Evolutionary conservation across 2,797 vertebrate species (phyloP).

Genomic region (Acridotheres tristis): DNA sequence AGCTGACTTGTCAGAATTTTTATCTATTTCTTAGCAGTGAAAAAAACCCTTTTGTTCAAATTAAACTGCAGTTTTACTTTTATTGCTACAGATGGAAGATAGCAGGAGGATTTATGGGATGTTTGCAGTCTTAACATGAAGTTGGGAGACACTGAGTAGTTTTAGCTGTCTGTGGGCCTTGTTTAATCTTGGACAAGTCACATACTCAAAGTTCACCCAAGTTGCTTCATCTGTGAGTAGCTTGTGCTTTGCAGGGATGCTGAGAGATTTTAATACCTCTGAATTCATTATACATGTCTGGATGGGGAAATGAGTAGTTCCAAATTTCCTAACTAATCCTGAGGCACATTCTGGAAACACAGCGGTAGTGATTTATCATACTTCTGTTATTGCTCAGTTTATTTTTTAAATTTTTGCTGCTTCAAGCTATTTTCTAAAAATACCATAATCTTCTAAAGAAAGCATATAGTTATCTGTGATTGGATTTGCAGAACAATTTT

Average conservation of each 20-base stretch:
- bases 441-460: neutral
- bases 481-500: neutral
- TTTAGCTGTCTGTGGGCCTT: neutral
- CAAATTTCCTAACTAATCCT: neutral
- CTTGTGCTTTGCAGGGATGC: conserved; percentile 19
- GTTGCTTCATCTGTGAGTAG: neutral
- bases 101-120: neutral
- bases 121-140: neutral
- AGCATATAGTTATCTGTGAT: neutral
- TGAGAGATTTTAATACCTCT: neutral
- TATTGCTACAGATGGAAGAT: neutral
- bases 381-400: neutral
- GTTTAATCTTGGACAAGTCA: neutral
- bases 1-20: neutral
- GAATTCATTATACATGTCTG: neutral
- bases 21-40: neutral
- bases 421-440: neutral
- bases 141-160: neutral
- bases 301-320: neutral
- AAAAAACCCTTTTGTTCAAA: neutral
- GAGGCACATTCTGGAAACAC: neutral
- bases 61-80: neutral
- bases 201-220: neutral
- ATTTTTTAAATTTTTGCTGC: neutral
- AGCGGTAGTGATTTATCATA: neutral